These are phyloP conservation scores for Scrobipalpa atriplicella DNA, from an alignment of 2,888 invertebrate genomes.

Conservation along the genomic window DNA sequence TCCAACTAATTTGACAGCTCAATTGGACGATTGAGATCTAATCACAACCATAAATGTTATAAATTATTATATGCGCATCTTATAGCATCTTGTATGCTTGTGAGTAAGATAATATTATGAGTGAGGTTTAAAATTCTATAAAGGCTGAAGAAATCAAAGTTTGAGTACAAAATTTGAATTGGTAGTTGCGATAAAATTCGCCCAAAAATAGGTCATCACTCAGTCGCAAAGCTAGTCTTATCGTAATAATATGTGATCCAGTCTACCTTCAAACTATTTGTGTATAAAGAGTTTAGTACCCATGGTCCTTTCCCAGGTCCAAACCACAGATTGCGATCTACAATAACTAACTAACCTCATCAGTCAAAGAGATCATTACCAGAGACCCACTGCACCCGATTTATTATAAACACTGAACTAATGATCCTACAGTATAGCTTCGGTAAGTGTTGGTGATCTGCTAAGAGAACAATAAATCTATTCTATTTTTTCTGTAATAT, in stretches of 20 bases:
- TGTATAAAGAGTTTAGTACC: neutral
- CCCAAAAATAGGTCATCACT: too few relatives aligned
- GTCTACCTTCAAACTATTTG: too few relatives aligned
- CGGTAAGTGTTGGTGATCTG: neutral
- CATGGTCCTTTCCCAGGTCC: neutral
- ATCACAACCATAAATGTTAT: slow-evolving; percentile 11
- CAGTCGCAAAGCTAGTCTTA: too few relatives aligned
- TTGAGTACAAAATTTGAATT: too few relatives aligned
- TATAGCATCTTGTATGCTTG: neutral
- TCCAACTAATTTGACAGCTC: slow-evolving; percentile 34
- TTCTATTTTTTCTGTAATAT: too few relatives aligned
- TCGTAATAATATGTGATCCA: neutral
- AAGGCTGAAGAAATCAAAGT: too few relatives aligned
- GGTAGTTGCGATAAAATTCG: too few relatives aligned
- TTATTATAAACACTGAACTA: neutral
- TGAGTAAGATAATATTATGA: too few relatives aligned
- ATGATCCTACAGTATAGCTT: neutral
- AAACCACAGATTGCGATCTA: neutral
- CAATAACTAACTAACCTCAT: neutral
- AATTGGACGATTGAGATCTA: slow-evolving; percentile 28
- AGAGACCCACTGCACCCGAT: neutral
- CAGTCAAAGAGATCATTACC: neutral
- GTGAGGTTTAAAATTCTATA: too few relatives aligned
- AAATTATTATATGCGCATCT: neutral
- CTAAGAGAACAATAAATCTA: too few relatives aligned